Percentiles rank a stretch among this genome's conserved stretches.
phyloP scores from a whole-genome alignment of 2,888 invertebrate species.

The Bombyx huttoni region DNA sequence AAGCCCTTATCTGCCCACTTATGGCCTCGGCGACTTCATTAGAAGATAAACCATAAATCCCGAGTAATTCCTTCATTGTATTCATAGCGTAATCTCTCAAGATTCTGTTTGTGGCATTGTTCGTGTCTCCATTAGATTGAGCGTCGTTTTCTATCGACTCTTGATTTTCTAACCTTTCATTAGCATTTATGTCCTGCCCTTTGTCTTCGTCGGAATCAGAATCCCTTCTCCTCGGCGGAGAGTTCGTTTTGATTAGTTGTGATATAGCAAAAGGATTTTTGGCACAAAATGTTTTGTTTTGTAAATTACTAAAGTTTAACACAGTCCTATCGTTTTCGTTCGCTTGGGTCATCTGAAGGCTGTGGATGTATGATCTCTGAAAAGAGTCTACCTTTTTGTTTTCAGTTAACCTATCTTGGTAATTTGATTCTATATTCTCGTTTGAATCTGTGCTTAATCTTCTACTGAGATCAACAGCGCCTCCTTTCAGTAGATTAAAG shows the following conservation, averaged over 20 bases:
- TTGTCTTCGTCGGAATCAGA: conserved; percentile 65
- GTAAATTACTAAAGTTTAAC: conserved; percentile 62
- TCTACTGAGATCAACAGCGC: conserved; percentile 64
- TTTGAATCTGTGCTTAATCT: conserved; percentile 67
- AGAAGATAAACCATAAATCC: conserved; percentile 82
- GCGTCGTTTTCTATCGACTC: conserved; percentile 43
- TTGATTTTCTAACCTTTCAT: conserved; percentile 53
- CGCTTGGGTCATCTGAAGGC: conserved; percentile 53
- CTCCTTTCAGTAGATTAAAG: conserved; percentile 60
- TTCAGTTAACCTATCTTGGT: conserved; percentile 56
- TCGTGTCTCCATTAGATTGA: conserved; percentile 52
- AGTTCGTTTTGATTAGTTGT: conserved; percentile 67
- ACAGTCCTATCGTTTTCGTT: conserved; percentile 51
- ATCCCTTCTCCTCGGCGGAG: conserved; percentile 67
- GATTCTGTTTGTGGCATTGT: conserved; percentile 71
- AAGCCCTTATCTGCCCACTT: conserved; percentile 76
- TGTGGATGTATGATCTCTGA: conserved; percentile 66
- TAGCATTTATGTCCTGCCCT: conserved; percentile 61
- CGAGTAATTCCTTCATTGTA: conserved; percentile 83
- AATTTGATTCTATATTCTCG: conserved; percentile 64
- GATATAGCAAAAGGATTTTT: conserved; percentile 72
- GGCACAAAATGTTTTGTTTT: conserved; percentile 68
- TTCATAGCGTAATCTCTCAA: conserved; percentile 84
- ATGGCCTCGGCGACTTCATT: conserved; percentile 79
- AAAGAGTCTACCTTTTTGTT: conserved; percentile 60